Evolutionary conservation across 2,797 vertebrate species (phyloP), one percentile per base, ranked within the genome.

Genomic region (Rhyacichthys aspro): DNA sequence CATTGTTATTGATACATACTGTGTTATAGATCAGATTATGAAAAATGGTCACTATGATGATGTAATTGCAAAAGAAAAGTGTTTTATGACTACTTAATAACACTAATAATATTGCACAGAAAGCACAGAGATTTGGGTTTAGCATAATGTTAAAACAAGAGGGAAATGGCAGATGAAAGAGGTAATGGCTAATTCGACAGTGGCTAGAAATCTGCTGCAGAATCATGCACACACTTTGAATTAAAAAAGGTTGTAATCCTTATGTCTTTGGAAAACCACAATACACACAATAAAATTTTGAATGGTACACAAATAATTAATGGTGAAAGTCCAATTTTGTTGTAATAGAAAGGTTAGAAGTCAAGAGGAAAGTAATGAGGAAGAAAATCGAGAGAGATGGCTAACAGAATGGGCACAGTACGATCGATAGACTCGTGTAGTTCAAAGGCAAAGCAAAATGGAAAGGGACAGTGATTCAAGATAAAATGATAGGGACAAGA

Each of bases 131-230:
- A 52, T 53, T 63, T 72, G 66, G 41, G 38, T 55, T 58, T 59
- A 66, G 18, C 11, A 43, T 14, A 34, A 16, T 34, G 50, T 58
- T 8, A 59, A 42, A 57, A 44, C 36, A 8, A 8, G n/a, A 71
- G 33, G 53, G 7, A 59, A 37, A 12, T 37, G 23, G 57, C 3
- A 11, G 41, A 57, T n/a, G 28, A 34, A 52, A 48, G 28, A 53
- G 34, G 5, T 36, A 43, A 32, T 14, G 36, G 55, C 36, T 70
- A 60, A 72, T 75, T 55, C 69, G 60, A 59, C 55, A 57, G 59
- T 11, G 61, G 34, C 44, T 41, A 58, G 63, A 63, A 55, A 46
- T 39, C 67, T 8, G 64, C 54, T 52, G 33, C 47, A 60, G 59
- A 70, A 71, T 74, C 52, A 54, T 48, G 8, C 49, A 8, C 59